A percentile compares a stretch with the other conserved stretches of the same genome.
phyloP scores from a whole-genome alignment of 2,113 vertebrate genomes.

The Serinus canaria region DNA sequence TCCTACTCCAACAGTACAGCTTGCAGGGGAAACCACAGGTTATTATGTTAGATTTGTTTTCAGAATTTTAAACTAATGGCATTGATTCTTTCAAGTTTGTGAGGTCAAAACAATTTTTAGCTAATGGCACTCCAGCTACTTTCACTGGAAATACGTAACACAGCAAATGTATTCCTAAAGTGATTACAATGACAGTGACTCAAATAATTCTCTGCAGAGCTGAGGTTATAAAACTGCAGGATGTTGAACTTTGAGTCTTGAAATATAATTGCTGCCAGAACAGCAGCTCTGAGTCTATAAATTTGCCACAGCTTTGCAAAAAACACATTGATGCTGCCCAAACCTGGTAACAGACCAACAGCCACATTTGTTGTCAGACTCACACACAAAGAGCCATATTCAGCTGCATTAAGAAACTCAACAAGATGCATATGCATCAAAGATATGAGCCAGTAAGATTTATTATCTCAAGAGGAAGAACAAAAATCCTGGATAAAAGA shows the following conservation, averaged over 20 bases:
- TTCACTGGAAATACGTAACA: neutral
- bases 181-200: neutral
- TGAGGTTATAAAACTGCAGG: neutral
- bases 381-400: neutral
- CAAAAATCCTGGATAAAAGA: neutral
- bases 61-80: neutral
- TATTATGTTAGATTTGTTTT: neutral
- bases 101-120: neutral
- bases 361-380: neutral
- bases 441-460: neutral
- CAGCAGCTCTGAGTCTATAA: neutral
- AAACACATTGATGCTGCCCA: neutral
- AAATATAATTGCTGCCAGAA: neutral
- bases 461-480: neutral
- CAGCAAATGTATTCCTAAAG: neutral
- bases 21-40: neutral
- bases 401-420: neutral
- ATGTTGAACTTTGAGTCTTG: neutral
- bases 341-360: neutral
- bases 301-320: neutral
- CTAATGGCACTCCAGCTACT: neutral
- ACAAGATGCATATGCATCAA: neutral
- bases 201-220: neutral
- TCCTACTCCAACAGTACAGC: neutral
- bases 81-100: neutral